Conservation (phyloP, 2,797 vertebrate genomes). For the Sitta carolinensis region DNA sequence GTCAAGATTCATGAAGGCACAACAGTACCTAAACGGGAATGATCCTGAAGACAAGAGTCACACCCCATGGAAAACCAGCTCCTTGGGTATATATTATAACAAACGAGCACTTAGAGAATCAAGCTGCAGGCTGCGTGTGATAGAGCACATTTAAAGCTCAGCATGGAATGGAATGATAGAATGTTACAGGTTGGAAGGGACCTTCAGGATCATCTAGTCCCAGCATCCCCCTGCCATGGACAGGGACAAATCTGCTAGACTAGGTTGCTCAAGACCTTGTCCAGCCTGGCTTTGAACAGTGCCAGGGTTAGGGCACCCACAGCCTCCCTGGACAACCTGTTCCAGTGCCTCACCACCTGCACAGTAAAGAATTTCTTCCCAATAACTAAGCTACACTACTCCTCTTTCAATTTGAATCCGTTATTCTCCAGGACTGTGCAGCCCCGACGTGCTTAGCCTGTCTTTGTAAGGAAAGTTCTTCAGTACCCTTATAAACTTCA, state of each 20-base stretch:
- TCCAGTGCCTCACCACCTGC: not conserved
- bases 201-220: too few species aligned
- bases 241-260: not conserved
- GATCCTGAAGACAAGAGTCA: not conserved
- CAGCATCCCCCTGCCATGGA: too few species aligned
- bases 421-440: not conserved
- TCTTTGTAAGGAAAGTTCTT: not conserved
- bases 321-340: not conserved
- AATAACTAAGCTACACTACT: not conserved
- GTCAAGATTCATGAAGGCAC: not conserved
- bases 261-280: not conserved
- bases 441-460: not conserved
- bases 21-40: rapidly evolving
- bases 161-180: not conserved
- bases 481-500: not conserved
- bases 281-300: not conserved
- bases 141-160: not conserved
- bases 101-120: not conserved
- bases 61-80: not conserved
- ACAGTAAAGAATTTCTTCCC: not conserved
- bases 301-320: not conserved
- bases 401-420: not conserved
- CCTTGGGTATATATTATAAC: rapidly evolving
- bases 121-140: not conserved
- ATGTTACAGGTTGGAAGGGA: not conserved